Percentiles rank a stretch among this genome's conserved stretches.
These are phyloP conservation scores for Scomber scombrus DNA, from an alignment of 2,113 vertebrate genomes.

Conservation along the genomic window DNA sequence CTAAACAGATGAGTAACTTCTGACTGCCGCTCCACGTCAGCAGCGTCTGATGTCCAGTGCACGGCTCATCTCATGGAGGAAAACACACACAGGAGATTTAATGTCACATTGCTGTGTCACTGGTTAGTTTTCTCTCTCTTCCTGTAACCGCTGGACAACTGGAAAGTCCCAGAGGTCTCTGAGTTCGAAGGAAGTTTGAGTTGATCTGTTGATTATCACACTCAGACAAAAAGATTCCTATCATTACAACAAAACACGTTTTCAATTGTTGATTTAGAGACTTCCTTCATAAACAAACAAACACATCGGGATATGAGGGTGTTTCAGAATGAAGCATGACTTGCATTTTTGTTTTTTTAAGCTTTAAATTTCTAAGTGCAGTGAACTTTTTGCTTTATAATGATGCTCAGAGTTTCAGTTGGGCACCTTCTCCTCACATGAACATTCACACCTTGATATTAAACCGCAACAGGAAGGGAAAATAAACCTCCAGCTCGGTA, in stretches of 20 bases:
- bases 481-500: too few species aligned
- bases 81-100: not conserved
- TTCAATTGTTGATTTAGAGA: not conserved
- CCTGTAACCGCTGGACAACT: conserved; percentile 2
- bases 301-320: too few species aligned
- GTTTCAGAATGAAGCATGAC: not conserved
- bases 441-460: too few species aligned
- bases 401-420: too few species aligned
- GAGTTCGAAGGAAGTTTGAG: not conserved
- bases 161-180: conserved; percentile 15
- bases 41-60: not conserved
- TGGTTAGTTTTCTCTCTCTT: not conserved
- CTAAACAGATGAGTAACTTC: conserved; percentile 26
- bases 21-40: not conserved
- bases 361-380: too few species aligned
- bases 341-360: not conserved
- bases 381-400: too few species aligned
- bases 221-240: conserved; percentile 18
- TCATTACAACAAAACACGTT: not conserved
- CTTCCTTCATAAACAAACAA: not conserved
- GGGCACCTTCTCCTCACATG: too few species aligned
- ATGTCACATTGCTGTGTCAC: conserved; percentile 14
- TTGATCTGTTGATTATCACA: not conserved
- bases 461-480: too few species aligned
- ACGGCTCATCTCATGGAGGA: not conserved